These are phyloP conservation scores for Cordylochernes scorpioides DNA, from an alignment of 2,888 invertebrate genomes.

Conservation along the genomic window DNA sequence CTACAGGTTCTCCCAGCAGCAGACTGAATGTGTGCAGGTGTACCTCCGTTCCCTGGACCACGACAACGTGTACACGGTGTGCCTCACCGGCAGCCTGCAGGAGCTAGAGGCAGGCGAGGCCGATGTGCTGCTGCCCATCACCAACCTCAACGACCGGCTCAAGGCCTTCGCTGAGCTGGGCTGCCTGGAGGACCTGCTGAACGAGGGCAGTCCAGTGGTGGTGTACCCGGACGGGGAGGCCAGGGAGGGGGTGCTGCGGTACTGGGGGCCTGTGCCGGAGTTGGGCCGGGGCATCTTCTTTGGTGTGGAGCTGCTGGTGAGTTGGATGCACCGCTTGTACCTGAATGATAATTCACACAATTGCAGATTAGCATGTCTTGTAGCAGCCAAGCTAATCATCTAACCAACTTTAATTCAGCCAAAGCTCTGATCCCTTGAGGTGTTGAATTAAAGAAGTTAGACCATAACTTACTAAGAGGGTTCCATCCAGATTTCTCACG, in stretches of 20 bases:
- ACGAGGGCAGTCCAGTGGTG: conserved; percentile 9
- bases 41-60: conserved; percentile 7
- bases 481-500: too few relatives aligned
- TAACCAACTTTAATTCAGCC: too few relatives aligned
- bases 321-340: conserved; percentile 1
- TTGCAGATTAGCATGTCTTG: too few relatives aligned
- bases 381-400: too few relatives aligned
- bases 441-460: too few relatives aligned
- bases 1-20: too few relatives aligned
- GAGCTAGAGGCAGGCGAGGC: conserved; percentile 10
- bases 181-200: conserved; percentile 10
- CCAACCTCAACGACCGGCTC: conserved; percentile 9
- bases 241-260: conserved; percentile 10
- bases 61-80: conserved; percentile 9
- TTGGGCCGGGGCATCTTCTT: conserved; percentile 11
- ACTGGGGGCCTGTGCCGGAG: conserved; percentile 10
- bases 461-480: too few relatives aligned
- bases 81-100: conserved; percentile 6
- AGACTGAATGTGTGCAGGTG: conserved; percentile 7
- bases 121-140: conserved; percentile 9
- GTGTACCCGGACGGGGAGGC: conserved; percentile 10
- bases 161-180: conserved; percentile 6
- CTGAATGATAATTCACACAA: too few relatives aligned
- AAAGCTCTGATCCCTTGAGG: too few relatives aligned
- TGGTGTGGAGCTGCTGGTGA: conserved; percentile 10